These are phyloP conservation scores for Notarius lentiginosus DNA, from an alignment of 2,113 vertebrate genomes.

Conservation along the genomic window DNA sequence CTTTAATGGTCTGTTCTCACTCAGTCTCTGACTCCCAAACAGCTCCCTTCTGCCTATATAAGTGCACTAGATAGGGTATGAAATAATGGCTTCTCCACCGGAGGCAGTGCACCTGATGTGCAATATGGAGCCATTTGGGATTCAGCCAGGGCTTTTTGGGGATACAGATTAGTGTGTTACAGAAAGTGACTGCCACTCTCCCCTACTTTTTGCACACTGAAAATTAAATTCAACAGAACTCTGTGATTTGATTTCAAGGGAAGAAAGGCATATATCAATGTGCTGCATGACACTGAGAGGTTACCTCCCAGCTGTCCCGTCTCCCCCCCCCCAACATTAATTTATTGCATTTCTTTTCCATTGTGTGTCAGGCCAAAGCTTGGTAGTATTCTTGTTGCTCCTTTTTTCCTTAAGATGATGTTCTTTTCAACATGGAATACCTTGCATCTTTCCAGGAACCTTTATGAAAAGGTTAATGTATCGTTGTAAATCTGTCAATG, in stretches of 20 bases:
- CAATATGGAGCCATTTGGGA: not conserved
- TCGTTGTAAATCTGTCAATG: slow-evolving; percentile 41
- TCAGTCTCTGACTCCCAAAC: slow-evolving; percentile 8
- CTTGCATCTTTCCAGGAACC: slow-evolving; percentile 45
- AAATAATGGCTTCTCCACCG: slow-evolving; percentile 18
- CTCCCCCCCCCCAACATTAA: slow-evolving; percentile 45
- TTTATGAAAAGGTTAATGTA: slow-evolving; percentile 52
- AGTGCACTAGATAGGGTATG: slow-evolving; percentile 26
- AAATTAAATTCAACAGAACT: slow-evolving; percentile 14
- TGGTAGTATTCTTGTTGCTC: slow-evolving; percentile 10
- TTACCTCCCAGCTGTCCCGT: slow-evolving; percentile 35
- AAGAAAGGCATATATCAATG: slow-evolving; percentile 40
- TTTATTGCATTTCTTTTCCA: slow-evolving; percentile 32
- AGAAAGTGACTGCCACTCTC: slow-evolving; percentile 37
- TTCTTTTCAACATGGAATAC: slow-evolving; percentile 15
- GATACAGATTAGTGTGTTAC: slow-evolving; percentile 38
- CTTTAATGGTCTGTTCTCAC: slow-evolving; percentile 28
- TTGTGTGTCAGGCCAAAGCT: slow-evolving; percentile 50
- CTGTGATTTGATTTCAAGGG: slow-evolving; percentile 11
- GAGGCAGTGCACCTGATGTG: slow-evolving; percentile 9
- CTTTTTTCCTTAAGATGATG: slow-evolving; percentile 25
- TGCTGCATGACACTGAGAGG: slow-evolving; percentile 28
- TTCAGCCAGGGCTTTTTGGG: not conserved
- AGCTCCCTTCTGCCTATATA: not conserved
- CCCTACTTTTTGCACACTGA: not conserved